Evolutionary conservation across 2,888 invertebrate species (phyloP), one percentile per base, ranked within the genome.

Genomic region (Harpalus rufipes): DNA sequence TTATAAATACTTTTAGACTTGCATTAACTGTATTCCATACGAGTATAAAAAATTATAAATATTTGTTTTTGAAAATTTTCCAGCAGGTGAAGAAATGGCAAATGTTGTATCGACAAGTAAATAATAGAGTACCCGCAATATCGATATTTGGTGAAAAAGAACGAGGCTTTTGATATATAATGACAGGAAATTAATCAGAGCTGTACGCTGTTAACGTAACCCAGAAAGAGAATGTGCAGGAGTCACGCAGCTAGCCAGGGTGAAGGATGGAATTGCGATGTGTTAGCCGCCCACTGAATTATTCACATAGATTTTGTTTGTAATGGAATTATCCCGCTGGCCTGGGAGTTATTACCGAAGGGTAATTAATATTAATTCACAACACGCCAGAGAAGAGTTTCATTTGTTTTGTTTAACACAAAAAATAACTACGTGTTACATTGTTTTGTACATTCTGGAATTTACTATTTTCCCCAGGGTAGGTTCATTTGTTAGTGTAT

Each of bases 101-200:
- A 63, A 25, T 63, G 63, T 68, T 6, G 68, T 68, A 68, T 32
- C 68, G 68, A 39, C 68, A 39, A 68, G 39, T 68, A 39, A 39
- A 68, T 68, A 14, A 68, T 68, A n/a, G 7, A 61, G 4, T n/a
- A 39, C 68, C 7, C 21, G 25, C 12, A 21, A 63, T 63, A 63
- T 68, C 39, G 68, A 68, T 68, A 68, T 68, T 68, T 14, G 12
- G 68, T n/a, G 68, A 68, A 68, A 68, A 68, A 32, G 68, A 39
- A 32, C 68, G 68, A n/a, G 32, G 39, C 39, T 65, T 25, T 65
- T 65, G 10, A n/a, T 68, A 68, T 32, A 68, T 68, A 68, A 68
- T 39, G 68, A 14, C 68, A 68, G 68, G 68, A 68, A 68, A 68
- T 68, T 68, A 68, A 68, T 68, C 68, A 68, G 68, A 39, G 14